phyloP scores from a whole-genome alignment of 2,888 invertebrate species.

The Melanostoma scalare region DNA sequence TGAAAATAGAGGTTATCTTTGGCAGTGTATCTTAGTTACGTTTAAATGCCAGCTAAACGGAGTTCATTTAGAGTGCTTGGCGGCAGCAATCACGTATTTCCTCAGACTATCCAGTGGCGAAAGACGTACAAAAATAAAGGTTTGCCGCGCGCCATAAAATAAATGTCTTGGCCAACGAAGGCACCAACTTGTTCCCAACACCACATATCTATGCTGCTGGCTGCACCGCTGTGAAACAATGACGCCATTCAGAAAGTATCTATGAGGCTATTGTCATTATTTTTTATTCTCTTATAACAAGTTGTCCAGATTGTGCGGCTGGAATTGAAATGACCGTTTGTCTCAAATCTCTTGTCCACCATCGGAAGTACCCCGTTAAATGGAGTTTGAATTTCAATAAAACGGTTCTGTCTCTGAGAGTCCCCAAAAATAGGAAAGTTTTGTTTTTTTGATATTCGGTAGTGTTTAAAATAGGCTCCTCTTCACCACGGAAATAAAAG shows the following conservation, averaged over 20 bases:
- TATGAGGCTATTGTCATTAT: conserved; percentile 25
- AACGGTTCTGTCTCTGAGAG: conserved; percentile 8
- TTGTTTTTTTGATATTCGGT: neutral
- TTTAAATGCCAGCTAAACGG: conserved; percentile 68
- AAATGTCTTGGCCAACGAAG: conserved; percentile 44
- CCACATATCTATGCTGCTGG: conserved; percentile 21
- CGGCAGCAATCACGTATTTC: conserved; percentile 68
- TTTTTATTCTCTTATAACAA: conserved; percentile 47
- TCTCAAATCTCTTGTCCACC: conserved; percentile 14
- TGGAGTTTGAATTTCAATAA: conserved; percentile 14
- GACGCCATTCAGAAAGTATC: conserved; percentile 59
- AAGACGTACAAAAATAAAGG: conserved; percentile 53
- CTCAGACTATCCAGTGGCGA: conserved; percentile 23
- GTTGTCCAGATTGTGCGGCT: conserved; percentile 27
- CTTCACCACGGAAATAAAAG: conserved; percentile 45
- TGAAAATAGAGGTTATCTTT: conserved; percentile 60
- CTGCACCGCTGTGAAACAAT: conserved; percentile 41
- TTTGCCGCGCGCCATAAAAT: conserved; percentile 66
- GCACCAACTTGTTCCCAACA: neutral
- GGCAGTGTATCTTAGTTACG: conserved; percentile 68
- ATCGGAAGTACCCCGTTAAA: conserved; percentile 57
- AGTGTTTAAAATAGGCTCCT: neutral
- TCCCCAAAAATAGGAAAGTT: conserved; percentile 47
- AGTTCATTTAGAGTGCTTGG: conserved; percentile 39
- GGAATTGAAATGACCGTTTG: conserved; percentile 46